Evolutionary conservation across 2,113 vertebrate genomes (phyloP).

Genomic region (Rutilus rutilus): DNA sequence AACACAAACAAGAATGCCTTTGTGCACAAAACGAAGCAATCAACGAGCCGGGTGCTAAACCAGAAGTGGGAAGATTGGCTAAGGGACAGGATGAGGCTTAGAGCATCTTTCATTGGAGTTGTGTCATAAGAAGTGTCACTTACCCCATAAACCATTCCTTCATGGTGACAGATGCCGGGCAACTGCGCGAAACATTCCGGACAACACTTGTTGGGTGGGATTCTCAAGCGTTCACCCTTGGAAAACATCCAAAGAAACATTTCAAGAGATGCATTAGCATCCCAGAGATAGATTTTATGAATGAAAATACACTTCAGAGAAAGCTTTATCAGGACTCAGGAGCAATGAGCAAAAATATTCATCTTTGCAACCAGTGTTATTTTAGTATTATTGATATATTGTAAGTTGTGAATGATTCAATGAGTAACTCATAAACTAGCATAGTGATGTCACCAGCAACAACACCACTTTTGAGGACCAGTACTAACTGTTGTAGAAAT

Average conservation of each 20-base stretch:
- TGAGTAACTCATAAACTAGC: background rate
- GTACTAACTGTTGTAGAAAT: background rate
- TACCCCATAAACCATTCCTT: constrained; percentile 80
- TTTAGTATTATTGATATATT: background rate
- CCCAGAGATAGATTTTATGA: background rate
- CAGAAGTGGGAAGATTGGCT: constrained; percentile 31
- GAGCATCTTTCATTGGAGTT: constrained; percentile 2
- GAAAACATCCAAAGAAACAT: constrained; percentile 48
- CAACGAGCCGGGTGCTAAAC: constrained; percentile 3
- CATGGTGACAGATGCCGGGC: constrained; percentile 79
- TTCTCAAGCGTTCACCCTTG: constrained; percentile 86
- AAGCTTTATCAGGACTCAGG: background rate
- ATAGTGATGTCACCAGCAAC: background rate
- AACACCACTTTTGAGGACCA: background rate
- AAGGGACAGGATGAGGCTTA: background rate
- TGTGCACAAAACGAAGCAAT: constrained; percentile 45
- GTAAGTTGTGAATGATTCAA: background rate
- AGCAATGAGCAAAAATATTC: background rate
- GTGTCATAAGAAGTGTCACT: constrained; percentile 64
- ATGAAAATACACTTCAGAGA: background rate
- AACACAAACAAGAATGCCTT: constrained; percentile 56
- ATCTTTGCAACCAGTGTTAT: background rate
- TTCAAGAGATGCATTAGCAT: constrained; percentile 5
- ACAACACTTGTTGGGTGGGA: constrained; percentile 86
- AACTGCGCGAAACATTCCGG: constrained; percentile 79